Evolutionary conservation across 2,888 invertebrate species (phyloP), one percentile per base, ranked within the genome.

Genomic region (Prenolepis imparis): DNA sequence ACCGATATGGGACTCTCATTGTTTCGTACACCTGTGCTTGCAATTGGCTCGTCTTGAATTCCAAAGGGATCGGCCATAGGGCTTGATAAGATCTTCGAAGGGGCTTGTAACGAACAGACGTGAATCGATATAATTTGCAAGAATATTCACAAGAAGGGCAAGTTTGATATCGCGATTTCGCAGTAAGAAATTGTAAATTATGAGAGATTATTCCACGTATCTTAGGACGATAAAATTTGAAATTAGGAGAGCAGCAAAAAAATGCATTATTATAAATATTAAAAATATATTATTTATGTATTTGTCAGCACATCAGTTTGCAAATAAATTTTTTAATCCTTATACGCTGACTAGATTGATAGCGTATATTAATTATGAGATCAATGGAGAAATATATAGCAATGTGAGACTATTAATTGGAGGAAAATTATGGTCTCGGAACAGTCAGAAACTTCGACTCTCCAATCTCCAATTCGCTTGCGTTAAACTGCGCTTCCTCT

Each of bases 21-120:
- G 86, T 87, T 88, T 84, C 82, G 74, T 82, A 84, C 90, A 90
- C 89, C 90, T 90, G 89, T 86, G 87, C 86, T 89, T 88, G 87
- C 90, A 85, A 90, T 90, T 90, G 87, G 81, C 82, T 55, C 75
- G 64, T 44, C 70, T 80, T 70, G 36, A 63, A 32, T 82, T 66
- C 74, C 55, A 57, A 87, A 84, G 83, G 81, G 70, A 84, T 75
- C 82, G 59, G 52, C 44, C 80, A 82, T 73, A 83, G 85, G 70
- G 83, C 85, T 48, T 87, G 81, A 85, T 86, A 84, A 87, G 83
- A 21, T 70, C 85, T n/a, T 64, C 73, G 72, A 88, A 80, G 75
- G 82, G 78, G 85, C 28, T 87, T 86, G 83, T 80, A 88, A 89
- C 86, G 55, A 75, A 64, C 82, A 82, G 83, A 73, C 39, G 66